Base-by-base conservation (phyloP, 2,888 invertebrate genomes). In the Camptogramma bilineatum region DNA sequence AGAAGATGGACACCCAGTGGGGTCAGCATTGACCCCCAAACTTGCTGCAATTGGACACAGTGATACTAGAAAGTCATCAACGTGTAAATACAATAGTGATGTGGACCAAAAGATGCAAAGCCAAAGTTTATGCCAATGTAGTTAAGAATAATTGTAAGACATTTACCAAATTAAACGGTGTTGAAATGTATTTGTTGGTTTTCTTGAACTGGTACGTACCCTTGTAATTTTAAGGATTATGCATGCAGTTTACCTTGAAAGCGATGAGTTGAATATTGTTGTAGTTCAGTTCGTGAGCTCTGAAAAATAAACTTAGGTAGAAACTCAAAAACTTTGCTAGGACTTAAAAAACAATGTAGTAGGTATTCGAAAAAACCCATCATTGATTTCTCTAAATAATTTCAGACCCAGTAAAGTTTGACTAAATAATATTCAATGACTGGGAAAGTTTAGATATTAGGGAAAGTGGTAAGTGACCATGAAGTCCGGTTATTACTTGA, bases 51-150 rank as follows among this genome's bases (percentile, higher is more conserved):
- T 71, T 60, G 72, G 73, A 71, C 71, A 62, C 67, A 70, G 75
- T 76, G 78, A 69, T 70, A 65, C 16, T 50, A 62, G 62, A 58
- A 73, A 68, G 66, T 59, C 55, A 59, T 61, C 55, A 62, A 44
- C 17, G 68, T 68, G 68, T 57, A 53, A 66, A 76, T 75, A 80
- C 78, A 76, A 72, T 78, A 75, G 81, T 83, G 80, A 81, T 81
- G 84, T 84, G 82, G 75, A 81, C 78, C 79, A 80, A 83, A 81
- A 78, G 68, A 65, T 69, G 70, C 64, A 62, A 70, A 62, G 67
- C 78, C 78, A 78, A 78, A 79, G 77, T 76, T 76, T 74, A 79
- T 71, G 75, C 78, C 80, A 79, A 77, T 77, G 75, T 74, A 77
- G 71, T 51, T 82, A 82, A 75, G 74, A 52, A 72, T 82, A 77